Percentiles rank a stretch among this genome's conserved stretches.
Evolutionary conservation across 1,140 invertebrate genomes (phyloP).

Genomic region (Ips typographus): DNA sequence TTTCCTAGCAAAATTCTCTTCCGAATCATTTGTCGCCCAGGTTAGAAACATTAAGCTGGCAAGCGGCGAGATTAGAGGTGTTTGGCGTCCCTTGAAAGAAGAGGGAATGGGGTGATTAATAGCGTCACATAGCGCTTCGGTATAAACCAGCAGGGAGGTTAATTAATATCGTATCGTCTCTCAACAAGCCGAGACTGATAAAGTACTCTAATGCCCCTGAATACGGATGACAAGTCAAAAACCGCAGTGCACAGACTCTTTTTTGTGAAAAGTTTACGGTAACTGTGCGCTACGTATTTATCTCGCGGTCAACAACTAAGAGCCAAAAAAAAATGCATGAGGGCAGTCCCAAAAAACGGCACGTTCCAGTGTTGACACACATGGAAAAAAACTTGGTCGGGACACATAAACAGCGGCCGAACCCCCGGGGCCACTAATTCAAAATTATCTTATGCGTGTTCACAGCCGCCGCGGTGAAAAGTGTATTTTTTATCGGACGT

Average conservation of each 20-base stretch:
- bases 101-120: conserved; percentile 18
- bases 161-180: conserved; percentile 26
- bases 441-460: conserved; percentile 39
- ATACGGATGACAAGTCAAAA: too few relatives aligned
- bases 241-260: too few relatives aligned
- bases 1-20: conserved; percentile 4
- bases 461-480: conserved; percentile 34
- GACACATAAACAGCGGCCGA: conserved; percentile 18
- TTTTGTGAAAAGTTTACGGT: too few relatives aligned
- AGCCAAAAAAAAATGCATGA: neutral
- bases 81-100: conserved; percentile 6
- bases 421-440: conserved; percentile 33
- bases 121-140: conserved; percentile 8
- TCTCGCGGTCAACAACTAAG: neutral
- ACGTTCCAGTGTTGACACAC: conserved; percentile 26
- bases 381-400: conserved; percentile 18
- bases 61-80: conserved; percentile 21
- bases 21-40: conserved; percentile 30
- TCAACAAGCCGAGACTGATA: conserved; percentile 5
- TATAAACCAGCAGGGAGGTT: conserved; percentile 21
- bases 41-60: conserved; percentile 28
- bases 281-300: too few relatives aligned
- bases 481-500: conserved; percentile 45
- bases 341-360: neutral
- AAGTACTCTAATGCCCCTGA: too few relatives aligned